Evolutionary conservation across 1,140 invertebrate species (phyloP), one percentile per base, ranked within the genome.

Genomic region (Cotesia chilonis): DNA sequence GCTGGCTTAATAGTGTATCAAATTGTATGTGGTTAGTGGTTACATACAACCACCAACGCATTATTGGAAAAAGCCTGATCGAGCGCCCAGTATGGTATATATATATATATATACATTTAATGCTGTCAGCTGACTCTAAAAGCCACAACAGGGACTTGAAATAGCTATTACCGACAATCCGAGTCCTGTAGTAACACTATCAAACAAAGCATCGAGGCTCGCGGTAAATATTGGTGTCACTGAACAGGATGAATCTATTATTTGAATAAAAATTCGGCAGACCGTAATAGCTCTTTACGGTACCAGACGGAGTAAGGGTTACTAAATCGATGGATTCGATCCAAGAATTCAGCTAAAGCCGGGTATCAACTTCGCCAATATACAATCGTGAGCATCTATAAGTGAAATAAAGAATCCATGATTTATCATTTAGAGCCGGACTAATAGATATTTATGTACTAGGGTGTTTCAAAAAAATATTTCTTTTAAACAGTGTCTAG

Each of bases 321-420:
- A 20, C 4, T 9, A 20, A 59, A 59, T 59, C 17, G 17, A 10
- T 10, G n/a, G 1, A 7, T 59, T 59, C 14, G 28, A 59, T 59
- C 20, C 14, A 28, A 59, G 17, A 59, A 55, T 59, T 59, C 5
- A 59, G 9, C 20, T 9, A 28, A 17, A 59, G 20, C 57, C 28
- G 14, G 4, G 9, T 10, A 9, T 20, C 28, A 20, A 35, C 20
- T 9, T 17, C 28, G 28, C 4, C 14, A 59, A 59, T 17, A 59
- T 20, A 17, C 61, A 66, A 10, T 51, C 12, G 9, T 41, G 64
- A 66, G 12, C 60, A 66, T 28, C 47, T 51, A 66, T 66, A 66
- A 66, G 35, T 41, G 60, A 37, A 37, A 63, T 63, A 52, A 52
- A 66, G 38, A 66, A 66, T 47, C 64, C n/a, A 68, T 68, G 52